These are phyloP conservation scores for Augochlorella aurata DNA, from an alignment of 2,888 invertebrate genomes.

Conservation along the genomic window DNA sequence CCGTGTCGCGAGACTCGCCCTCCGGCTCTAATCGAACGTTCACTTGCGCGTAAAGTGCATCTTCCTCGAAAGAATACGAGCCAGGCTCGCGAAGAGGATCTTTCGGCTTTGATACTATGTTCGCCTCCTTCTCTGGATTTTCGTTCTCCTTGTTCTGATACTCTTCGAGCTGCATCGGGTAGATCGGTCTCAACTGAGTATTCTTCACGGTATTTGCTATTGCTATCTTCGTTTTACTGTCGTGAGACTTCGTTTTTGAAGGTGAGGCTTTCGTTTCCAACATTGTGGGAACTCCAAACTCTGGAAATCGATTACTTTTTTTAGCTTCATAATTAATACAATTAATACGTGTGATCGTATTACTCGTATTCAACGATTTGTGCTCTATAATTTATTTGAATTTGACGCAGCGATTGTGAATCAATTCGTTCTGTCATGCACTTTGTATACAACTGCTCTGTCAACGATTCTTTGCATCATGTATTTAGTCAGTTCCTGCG, in stretches of 20 bases:
- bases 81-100: slow-evolving; percentile 64
- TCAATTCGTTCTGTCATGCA: too few species aligned
- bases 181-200: slow-evolving; percentile 59
- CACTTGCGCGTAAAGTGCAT: slow-evolving; percentile 78
- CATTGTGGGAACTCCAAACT: slow-evolving; percentile 80
- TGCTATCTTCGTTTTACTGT: slow-evolving; percentile 76
- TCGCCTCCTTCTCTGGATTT: slow-evolving; percentile 82
- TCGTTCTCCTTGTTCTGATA: slow-evolving; percentile 89
- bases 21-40: slow-evolving; percentile 77
- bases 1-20: slow-evolving; percentile 79
- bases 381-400: background rate
- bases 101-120: slow-evolving; percentile 47
- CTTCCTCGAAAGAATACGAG: slow-evolving; percentile 74
- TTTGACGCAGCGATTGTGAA: too few species aligned
- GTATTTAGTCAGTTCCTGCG: too few species aligned
- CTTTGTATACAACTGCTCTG: too few species aligned
- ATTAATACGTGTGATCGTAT: background rate
- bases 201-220: slow-evolving; percentile 73
- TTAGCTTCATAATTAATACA: too few species aligned
- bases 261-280: slow-evolving; percentile 72
- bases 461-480: too few species aligned
- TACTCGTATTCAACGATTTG: background rate
- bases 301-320: slow-evolving; percentile 63
- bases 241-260: slow-evolving; percentile 70
- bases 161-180: slow-evolving; percentile 83